phyloP scores from a whole-genome alignment of 2,797 vertebrate genomes.

The Myotis myotis region DNA sequence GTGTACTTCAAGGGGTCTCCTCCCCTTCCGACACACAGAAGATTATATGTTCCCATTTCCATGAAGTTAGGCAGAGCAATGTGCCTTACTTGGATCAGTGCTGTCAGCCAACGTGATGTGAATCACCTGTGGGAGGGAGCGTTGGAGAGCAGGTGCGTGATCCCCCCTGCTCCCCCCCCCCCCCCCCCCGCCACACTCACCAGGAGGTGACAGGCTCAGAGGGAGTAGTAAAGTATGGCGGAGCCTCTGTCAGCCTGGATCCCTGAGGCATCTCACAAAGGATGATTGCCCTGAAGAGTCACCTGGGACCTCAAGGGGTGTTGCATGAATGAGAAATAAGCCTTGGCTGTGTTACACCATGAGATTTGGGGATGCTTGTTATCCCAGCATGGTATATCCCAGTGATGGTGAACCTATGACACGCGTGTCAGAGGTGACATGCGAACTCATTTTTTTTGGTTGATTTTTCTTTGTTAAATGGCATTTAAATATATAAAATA shows the following conservation, averaged over 20 bases:
- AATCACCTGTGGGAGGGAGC: not conserved
- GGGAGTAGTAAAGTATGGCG: too few species aligned
- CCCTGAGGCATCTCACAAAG: not conserved
- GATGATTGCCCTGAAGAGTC: not conserved
- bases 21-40: not conserved
- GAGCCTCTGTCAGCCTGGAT: not conserved
- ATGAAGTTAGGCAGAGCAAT: not conserved
- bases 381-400: not conserved
- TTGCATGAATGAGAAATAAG: not conserved
- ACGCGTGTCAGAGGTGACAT: too few species aligned
- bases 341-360: not conserved
- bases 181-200: not conserved
- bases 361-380: not conserved
- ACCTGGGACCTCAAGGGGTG: not conserved
- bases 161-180: not conserved
- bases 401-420: too few species aligned
- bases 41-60: not conserved
- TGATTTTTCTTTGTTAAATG: too few species aligned
- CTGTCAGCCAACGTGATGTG: not conserved
- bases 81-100: not conserved
- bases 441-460: too few species aligned
- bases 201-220: not conserved
- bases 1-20: not conserved
- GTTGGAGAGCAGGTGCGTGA: not conserved
- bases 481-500: too few species aligned